Percentiles rank a stretch among this genome's conserved stretches.
These are phyloP conservation scores for Lepus townsendii DNA, from an alignment of 2,797 vertebrate genomes.

Conservation along the genomic window DNA sequence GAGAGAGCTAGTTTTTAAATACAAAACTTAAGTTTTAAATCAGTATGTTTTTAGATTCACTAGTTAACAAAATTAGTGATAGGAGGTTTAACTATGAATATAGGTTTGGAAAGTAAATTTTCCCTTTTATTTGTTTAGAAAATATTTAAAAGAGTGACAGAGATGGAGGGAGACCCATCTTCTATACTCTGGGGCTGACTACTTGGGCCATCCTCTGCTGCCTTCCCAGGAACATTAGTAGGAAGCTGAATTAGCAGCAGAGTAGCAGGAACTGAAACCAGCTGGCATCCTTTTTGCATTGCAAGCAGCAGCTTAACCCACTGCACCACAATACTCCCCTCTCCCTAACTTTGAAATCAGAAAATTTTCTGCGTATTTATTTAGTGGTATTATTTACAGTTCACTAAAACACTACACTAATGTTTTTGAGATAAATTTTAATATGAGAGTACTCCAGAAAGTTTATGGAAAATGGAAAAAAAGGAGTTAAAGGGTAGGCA, in stretches of 20 bases:
- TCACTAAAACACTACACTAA: constrained; percentile 12
- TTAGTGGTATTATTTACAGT: constrained; percentile 32
- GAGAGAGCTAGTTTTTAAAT: constrained; percentile 61
- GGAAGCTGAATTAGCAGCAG: too few relatives aligned
- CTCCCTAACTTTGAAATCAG: constrained; percentile 58
- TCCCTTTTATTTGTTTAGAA: not conserved
- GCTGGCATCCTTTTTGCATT: too few relatives aligned
- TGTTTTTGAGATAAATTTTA: constrained; percentile 56
- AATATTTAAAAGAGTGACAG: too few relatives aligned
- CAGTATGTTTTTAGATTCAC: constrained; percentile 52
- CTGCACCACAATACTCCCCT: too few relatives aligned
- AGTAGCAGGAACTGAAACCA: too few relatives aligned
- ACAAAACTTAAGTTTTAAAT: constrained; percentile 27
- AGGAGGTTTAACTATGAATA: constrained; percentile 47
- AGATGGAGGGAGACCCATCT: too few relatives aligned
- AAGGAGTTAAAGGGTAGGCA: too few relatives aligned
- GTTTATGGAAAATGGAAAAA: too few relatives aligned
- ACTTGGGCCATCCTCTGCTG: too few relatives aligned
- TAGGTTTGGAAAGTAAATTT: constrained; percentile 47
- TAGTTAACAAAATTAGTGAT: constrained; percentile 31
- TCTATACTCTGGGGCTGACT: too few relatives aligned
- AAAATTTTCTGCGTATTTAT: constrained; percentile 25
- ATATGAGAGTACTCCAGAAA: not conserved
- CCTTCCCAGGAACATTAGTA: too few relatives aligned
- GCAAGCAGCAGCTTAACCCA: too few relatives aligned